Percentiles rank a stretch among this genome's conserved stretches.
Evolutionary conservation across 2,888 invertebrate genomes (phyloP).

Genomic region (Cactoblastis cactorum): DNA sequence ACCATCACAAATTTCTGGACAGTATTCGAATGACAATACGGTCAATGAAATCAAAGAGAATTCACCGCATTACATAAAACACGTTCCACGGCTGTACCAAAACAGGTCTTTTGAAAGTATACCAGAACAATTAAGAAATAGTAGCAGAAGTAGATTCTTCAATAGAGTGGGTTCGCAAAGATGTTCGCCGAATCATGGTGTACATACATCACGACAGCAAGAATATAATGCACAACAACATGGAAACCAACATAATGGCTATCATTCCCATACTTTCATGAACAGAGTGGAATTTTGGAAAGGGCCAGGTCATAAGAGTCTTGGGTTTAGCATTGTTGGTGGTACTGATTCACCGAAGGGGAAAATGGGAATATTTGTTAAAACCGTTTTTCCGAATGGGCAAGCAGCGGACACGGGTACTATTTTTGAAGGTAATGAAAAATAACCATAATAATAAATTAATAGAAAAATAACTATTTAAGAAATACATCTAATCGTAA

Average conservation of each 20-base stretch:
- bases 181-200: conserved; percentile 49
- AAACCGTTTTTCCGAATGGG: conserved; percentile 91
- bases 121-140: conserved; percentile 66
- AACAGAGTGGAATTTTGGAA: conserved; percentile 85
- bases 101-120: conserved; percentile 73
- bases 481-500: too few relatives aligned
- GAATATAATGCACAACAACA: conserved; percentile 46
- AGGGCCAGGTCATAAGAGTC: conserved; percentile 89
- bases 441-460: neutral
- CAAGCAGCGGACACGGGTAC: conserved; percentile 91
- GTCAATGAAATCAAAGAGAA: conserved; percentile 68
- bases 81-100: conserved; percentile 66
- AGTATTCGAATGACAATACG: conserved; percentile 51
- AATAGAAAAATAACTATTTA: neutral
- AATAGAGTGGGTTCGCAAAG: conserved; percentile 69
- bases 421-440: conserved; percentile 86
- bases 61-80: conserved; percentile 64
- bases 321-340: conserved; percentile 94
- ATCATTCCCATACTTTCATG: conserved; percentile 54
- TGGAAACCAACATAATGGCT: conserved; percentile 48
- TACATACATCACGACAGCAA: conserved; percentile 56
- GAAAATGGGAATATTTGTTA: conserved; percentile 93
- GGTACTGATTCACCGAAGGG: conserved; percentile 93
- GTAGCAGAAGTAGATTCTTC: conserved; percentile 66
- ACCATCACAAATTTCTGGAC: conserved; percentile 42